Evolutionary conservation across 2,888 invertebrate species (phyloP).

Genomic region (Anagyrus pseudococci): DNA sequence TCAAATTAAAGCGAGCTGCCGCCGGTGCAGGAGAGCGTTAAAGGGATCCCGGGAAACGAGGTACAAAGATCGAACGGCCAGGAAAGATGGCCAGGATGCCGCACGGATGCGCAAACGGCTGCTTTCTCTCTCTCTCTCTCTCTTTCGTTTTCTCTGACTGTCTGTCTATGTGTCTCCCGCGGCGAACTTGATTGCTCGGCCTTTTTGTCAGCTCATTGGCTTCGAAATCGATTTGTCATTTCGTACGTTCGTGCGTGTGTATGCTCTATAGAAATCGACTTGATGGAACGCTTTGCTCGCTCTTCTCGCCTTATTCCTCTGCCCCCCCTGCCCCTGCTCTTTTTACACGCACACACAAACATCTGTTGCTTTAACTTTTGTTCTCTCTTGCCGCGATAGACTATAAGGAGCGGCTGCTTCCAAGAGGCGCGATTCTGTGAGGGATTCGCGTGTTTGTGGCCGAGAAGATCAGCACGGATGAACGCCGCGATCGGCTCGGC

Average conservation of each 20-base stretch:
- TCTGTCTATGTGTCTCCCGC: too few relatives aligned
- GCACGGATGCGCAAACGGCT: too few relatives aligned
- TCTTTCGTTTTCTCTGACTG: too few relatives aligned
- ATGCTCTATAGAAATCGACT: conserved; percentile 44
- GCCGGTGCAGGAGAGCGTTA: too few relatives aligned
- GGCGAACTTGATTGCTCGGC: conserved; percentile 47
- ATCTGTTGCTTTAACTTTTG: too few relatives aligned
- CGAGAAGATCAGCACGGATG: not conserved
- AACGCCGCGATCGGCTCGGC: not conserved
- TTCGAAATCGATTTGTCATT: conserved; percentile 50
- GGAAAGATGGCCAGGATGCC: too few relatives aligned
- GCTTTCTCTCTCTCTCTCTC: too few relatives aligned
- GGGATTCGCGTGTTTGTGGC: not conserved
- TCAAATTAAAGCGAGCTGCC: too few relatives aligned
- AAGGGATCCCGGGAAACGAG: not conserved
- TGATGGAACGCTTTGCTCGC: conserved; percentile 28
- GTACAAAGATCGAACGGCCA: not conserved
- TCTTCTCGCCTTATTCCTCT: not conserved
- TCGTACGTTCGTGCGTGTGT: not conserved
- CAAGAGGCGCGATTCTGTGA: too few relatives aligned
- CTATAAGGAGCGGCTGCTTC: too few relatives aligned
- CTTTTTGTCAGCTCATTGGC: conserved; percentile 50
- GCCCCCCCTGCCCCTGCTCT: not conserved
- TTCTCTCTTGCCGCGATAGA: too few relatives aligned
- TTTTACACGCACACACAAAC: too few relatives aligned